Percentiles rank a stretch among this genome's conserved stretches.
phyloP scores from a whole-genome alignment of 2,888 invertebrate species.

The Pheosia tremula region DNA sequence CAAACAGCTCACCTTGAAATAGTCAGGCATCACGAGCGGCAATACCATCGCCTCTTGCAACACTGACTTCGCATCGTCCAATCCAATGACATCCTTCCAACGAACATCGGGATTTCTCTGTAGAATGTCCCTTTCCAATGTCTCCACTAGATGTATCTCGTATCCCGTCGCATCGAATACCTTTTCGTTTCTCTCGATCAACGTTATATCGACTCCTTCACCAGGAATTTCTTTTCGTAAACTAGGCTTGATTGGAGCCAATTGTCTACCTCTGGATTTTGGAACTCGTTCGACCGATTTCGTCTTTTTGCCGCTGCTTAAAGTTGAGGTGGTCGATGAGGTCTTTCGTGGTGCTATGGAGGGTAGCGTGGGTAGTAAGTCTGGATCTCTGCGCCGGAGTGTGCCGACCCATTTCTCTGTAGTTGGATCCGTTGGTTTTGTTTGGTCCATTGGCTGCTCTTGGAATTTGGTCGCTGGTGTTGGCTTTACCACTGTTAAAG shows the following conservation, averaged over 20 bases:
- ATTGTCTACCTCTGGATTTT: slow-evolving; percentile 52
- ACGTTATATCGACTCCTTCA: slow-evolving; percentile 65
- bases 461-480: slow-evolving; percentile 59
- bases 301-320: slow-evolving; percentile 68
- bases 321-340: slow-evolving; percentile 79
- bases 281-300: slow-evolving; percentile 76
- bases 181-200: slow-evolving; percentile 72
- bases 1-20: slow-evolving; percentile 87
- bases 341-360: slow-evolving; percentile 81
- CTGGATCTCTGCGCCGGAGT: slow-evolving; percentile 86
- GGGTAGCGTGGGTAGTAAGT: slow-evolving; percentile 86
- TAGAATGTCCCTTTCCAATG: slow-evolving; percentile 93
- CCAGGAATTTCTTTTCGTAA: slow-evolving; percentile 63
- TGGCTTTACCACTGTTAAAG: slow-evolving; percentile 63
- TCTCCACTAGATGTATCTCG: slow-evolving; percentile 91
- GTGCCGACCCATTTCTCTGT: slow-evolving; percentile 89
- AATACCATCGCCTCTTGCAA: slow-evolving; percentile 94
- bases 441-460: slow-evolving; percentile 57
- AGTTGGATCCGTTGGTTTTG: slow-evolving; percentile 69
- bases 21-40: slow-evolving; percentile 94
- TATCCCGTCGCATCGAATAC: slow-evolving; percentile 89
- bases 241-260: slow-evolving; percentile 68
- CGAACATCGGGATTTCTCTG: slow-evolving; percentile 92
- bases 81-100: slow-evolving; percentile 91
- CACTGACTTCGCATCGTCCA: slow-evolving; percentile 90